phyloP scores from a whole-genome alignment of 2,113 vertebrate species.

The Channa maculata region DNA sequence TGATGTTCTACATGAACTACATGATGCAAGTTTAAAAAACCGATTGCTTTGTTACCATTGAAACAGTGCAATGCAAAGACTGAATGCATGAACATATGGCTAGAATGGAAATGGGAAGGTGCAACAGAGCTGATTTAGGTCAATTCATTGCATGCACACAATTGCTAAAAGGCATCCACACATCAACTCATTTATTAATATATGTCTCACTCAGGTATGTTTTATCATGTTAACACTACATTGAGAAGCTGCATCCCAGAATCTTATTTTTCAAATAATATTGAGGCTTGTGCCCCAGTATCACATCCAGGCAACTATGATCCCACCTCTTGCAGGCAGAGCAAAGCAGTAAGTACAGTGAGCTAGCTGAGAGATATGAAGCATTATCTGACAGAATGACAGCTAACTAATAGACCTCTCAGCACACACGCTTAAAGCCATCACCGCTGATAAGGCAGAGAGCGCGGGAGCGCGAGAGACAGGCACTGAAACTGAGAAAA shows the following conservation, averaged over 20 bases:
- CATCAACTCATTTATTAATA: background rate
- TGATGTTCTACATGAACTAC: conserved; percentile 39
- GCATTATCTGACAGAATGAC: conserved; percentile 66
- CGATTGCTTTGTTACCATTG: conserved; percentile 11
- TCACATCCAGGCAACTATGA: conserved; percentile 14
- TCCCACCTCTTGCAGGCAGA: conserved; percentile 40
- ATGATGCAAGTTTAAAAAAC: conserved; percentile 28
- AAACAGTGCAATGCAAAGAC: conserved; percentile 4
- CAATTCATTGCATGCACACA: conserved; percentile 41
- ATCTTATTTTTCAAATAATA: background rate
- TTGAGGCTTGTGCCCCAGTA: background rate
- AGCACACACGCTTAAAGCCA: conserved; percentile 64
- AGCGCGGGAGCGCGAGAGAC: conserved; percentile 32
- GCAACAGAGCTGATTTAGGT: conserved; percentile 42
- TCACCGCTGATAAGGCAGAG: conserved; percentile 62
- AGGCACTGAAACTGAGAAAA: conserved; percentile 33
- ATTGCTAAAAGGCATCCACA: conserved; percentile 32
- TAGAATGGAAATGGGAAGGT: conserved; percentile 14
- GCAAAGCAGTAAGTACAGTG: conserved; percentile 53
- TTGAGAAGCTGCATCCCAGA: conserved; percentile 4
- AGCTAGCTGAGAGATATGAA: conserved; percentile 58
- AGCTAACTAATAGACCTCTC: conserved; percentile 76
- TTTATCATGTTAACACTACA: background rate
- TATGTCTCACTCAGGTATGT: conserved; percentile 1
- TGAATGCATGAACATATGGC: background rate